Conservation (phyloP, 2,113 vertebrate species). For the Archocentrus centrarchus region DNA sequence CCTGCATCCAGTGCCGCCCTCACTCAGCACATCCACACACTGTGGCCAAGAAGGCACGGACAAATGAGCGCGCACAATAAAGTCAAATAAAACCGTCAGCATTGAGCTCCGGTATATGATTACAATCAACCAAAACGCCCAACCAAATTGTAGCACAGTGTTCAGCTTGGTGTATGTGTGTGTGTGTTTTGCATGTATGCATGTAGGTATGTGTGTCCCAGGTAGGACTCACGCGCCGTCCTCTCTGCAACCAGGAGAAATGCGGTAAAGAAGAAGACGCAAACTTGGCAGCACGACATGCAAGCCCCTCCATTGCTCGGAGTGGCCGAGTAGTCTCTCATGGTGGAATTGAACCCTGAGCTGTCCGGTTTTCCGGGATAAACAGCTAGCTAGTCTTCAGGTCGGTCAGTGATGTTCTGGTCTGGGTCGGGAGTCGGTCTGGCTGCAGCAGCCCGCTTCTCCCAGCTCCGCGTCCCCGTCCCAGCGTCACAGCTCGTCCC, state of each 20-base stretch:
- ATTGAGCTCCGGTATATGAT: background rate
- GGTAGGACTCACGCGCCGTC: slow-evolving; percentile 78
- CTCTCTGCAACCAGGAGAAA: slow-evolving; percentile 79
- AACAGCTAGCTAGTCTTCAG: background rate
- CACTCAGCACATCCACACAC: background rate
- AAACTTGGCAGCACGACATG: slow-evolving; percentile 76
- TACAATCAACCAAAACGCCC: background rate
- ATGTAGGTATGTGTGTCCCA: slow-evolving; percentile 39
- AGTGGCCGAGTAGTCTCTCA: slow-evolving; percentile 71
- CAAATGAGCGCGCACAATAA: slow-evolving; percentile 1
- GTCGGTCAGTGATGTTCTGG: slow-evolving; percentile 15
- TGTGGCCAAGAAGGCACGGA: background rate
- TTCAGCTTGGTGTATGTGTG: background rate
- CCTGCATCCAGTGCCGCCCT: background rate
- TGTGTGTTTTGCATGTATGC: background rate
- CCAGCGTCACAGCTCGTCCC: slow-evolving; percentile 56
- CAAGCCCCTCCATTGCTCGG: slow-evolving; percentile 62
- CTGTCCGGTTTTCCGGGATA: background rate
- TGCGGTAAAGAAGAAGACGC: slow-evolving; percentile 76
- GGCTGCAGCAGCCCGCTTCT: slow-evolving; percentile 50
- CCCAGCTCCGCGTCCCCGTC: slow-evolving; percentile 18
- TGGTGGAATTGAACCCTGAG: background rate
- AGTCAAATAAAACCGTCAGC: slow-evolving; percentile 10
- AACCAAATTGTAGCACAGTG: background rate
- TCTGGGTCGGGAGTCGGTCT: slow-evolving; percentile 45